Conservation (phyloP, 2,797 vertebrate genomes). For the Gallinago nigripennis region DNA sequence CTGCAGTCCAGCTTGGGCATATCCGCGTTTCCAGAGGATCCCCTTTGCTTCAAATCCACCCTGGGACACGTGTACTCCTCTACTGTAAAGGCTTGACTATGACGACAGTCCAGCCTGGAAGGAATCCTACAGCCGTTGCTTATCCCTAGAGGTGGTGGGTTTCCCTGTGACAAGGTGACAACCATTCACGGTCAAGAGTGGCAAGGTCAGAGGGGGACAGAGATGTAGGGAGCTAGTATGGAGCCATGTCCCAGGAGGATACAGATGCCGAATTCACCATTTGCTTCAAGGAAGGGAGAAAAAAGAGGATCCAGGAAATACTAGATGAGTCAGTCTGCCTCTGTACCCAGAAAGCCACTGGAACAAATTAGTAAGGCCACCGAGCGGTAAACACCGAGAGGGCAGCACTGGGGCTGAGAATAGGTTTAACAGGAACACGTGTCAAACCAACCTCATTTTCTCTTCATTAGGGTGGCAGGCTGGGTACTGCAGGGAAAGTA, state of each 20-base stretch:
- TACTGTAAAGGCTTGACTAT: not conserved
- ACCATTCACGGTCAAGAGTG: accelerated
- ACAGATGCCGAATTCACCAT: not conserved
- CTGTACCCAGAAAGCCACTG: not conserved
- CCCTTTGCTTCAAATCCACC: not conserved
- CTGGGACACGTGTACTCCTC: not conserved
- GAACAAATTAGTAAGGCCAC: slow-evolving; percentile 39
- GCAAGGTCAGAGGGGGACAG: not conserved
- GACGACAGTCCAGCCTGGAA: not conserved
- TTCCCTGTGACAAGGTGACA: accelerated
- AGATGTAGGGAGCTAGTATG: not conserved
- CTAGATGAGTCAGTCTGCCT: not conserved
- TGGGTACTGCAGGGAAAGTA: not conserved
- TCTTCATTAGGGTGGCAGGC: not conserved
- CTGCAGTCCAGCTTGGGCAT: not conserved
- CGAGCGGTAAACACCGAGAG: not conserved
- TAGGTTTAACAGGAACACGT: not conserved
- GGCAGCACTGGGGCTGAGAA: not conserved
- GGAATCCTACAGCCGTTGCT: not conserved
- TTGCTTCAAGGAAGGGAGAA: not conserved
- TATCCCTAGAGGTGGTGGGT: not conserved
- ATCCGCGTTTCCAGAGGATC: not conserved
- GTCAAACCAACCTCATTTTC: slow-evolving; percentile 7
- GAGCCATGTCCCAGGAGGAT: not conserved
- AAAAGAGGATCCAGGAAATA: not conserved